Evolutionary conservation across 2,797 vertebrate genomes (phyloP), one percentile per base, ranked within the genome.

Genomic region (Capromys pilorides): DNA sequence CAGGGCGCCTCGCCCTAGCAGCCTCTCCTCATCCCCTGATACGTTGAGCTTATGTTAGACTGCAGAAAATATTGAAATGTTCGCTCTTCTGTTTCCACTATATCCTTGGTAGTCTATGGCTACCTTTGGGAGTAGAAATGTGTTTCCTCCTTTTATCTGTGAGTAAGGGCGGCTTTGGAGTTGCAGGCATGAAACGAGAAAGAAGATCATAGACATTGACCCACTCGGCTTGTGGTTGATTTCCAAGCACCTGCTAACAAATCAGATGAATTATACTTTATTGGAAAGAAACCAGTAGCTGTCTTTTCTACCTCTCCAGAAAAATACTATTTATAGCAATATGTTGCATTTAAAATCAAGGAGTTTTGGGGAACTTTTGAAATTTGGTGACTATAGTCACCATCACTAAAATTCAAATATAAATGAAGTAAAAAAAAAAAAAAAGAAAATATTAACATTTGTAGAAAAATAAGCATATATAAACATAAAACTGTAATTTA

Each of bases 361-460:
- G 93, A 2, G 0, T 51, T 96, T 96, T 97, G 97, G 84, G 96
- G 89, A 94, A 1, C 11, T 94, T 91, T 85, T 26, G 0, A 96
- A 86, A 88, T 96, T 79, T 86, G 87, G 96, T 71, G 81, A 84
- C 90, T 73, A 93, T 51, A 90, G 91, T 90, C 81, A 84, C 73
- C 91, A 69, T 86, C 36, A 0, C 95, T 96, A 88, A 95, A 94
- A 80, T 90, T 95, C 96, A 95, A 93, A 96, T 94, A 77, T 0
- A 39, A 96, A 96, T 80, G 93, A 95, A 95, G 88, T 79, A 97
- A 93, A 94, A 97, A 95, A 95, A 96, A 92, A 88, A 67, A 97
- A 86, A 33, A 67, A 97, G 86, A 33, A 97, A 96, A 71, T 59
- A 81, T 77, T 39, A 94, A 77, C 49, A 54, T 94, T 79, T 85